Evolutionary conservation across 2,113 vertebrate species (phyloP).

Genomic region (Megaleporinus macrocephalus): DNA sequence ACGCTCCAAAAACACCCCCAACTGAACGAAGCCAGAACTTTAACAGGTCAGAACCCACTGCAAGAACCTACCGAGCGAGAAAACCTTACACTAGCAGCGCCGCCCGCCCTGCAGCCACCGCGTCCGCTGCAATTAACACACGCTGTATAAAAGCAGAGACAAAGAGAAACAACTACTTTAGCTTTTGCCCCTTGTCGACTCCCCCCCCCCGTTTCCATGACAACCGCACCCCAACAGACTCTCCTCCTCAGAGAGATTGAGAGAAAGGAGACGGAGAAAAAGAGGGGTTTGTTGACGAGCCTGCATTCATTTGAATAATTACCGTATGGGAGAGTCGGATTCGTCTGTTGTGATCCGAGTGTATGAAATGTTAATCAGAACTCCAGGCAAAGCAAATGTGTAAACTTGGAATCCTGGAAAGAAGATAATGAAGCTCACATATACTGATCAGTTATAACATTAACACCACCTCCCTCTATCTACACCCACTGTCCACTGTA

Average conservation of each 20-base stretch:
- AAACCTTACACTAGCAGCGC: background rate
- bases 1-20: constrained; percentile 2
- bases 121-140: constrained; percentile 12
- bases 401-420: background rate
- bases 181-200: constrained; percentile 52
- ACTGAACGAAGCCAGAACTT: background rate
- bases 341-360: constrained; percentile 5
- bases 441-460: too few relatives aligned
- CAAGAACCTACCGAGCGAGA: background rate
- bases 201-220: constrained; percentile 64
- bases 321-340: constrained; percentile 36
- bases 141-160: background rate
- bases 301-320: constrained; percentile 76
- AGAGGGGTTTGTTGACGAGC: constrained; percentile 56
- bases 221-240: constrained; percentile 64
- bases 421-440: background rate
- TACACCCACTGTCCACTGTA: too few relatives aligned
- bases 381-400: background rate
- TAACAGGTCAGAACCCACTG: background rate
- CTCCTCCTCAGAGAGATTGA: constrained; percentile 57
- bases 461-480: too few relatives aligned
- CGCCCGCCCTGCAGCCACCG: background rate
- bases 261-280: constrained; percentile 59
- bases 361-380: background rate
- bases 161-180: constrained; percentile 41